These are phyloP conservation scores for Rutpela maculata DNA, from an alignment of 2,888 invertebrate species.

Conservation along the genomic window DNA sequence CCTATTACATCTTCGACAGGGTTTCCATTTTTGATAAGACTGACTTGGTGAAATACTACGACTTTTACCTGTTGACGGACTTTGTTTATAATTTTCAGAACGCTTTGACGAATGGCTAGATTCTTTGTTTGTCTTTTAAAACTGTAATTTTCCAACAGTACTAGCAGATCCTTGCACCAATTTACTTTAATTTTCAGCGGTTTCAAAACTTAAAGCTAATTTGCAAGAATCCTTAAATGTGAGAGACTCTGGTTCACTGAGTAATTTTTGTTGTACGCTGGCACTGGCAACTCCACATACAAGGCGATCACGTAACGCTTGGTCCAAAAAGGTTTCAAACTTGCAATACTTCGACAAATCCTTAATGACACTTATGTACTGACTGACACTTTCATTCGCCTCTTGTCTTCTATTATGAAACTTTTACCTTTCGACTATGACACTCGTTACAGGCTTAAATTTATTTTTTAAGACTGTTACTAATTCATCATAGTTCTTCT, in stretches of 20 bases:
- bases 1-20: slow-evolving; percentile 27
- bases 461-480: neutral
- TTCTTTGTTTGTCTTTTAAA: too few species aligned
- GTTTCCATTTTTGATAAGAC: neutral
- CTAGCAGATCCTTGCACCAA: neutral
- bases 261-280: neutral
- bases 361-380: neutral
- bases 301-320: neutral
- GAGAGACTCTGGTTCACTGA: too few species aligned
- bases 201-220: neutral
- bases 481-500: neutral
- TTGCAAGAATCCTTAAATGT: too few species aligned
- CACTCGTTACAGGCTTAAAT: neutral
- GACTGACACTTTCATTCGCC: neutral
- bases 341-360: neutral
- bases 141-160: too few species aligned
- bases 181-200: neutral
- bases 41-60: too few species aligned
- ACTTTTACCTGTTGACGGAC: too few species aligned
- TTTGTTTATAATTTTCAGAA: too few species aligned
- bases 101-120: too few species aligned
- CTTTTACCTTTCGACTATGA: neutral
- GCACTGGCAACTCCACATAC: neutral
- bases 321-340: neutral
- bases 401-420: neutral